Evolutionary conservation across 2,888 invertebrate genomes (phyloP).

Genomic region (Scaptomyza cyrtandrae): DNA sequence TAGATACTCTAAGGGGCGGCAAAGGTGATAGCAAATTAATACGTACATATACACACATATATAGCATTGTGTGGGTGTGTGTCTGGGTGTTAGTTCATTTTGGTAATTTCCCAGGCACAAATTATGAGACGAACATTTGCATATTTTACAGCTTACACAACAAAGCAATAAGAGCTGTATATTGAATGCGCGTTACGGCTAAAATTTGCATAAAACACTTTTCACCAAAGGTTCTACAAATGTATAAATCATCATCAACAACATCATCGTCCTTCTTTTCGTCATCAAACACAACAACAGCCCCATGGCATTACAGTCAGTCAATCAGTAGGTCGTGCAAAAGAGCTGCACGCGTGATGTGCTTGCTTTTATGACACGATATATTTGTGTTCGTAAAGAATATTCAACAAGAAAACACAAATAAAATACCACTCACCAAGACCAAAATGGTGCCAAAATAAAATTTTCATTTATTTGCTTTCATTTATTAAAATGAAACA

Average conservation of each 20-base stretch:
- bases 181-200: slow-evolving; percentile 58
- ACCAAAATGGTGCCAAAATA: too few species aligned
- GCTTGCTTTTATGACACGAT: background rate
- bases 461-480: too few species aligned
- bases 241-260: slow-evolving; percentile 64
- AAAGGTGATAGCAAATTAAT: slow-evolving; percentile 16
- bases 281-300: slow-evolving; percentile 14
- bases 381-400: slow-evolving; percentile 1
- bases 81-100: slow-evolving; percentile 25
- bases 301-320: slow-evolving; percentile 5
- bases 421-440: too few species aligned
- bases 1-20: background rate
- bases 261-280: slow-evolving; percentile 18
- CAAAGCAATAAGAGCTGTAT: slow-evolving; percentile 31
- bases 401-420: too few species aligned
- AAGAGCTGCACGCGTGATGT: background rate
- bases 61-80: slow-evolving; percentile 4
- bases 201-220: slow-evolving; percentile 65
- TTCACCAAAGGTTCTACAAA: slow-evolving; percentile 56
- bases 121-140: slow-evolving; percentile 65
- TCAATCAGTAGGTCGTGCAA: slow-evolving; percentile 10
- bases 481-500: too few species aligned
- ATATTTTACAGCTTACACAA: slow-evolving; percentile 43
- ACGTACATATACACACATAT: background rate
- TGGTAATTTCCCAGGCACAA: slow-evolving; percentile 49